Evolutionary conservation across 2,888 invertebrate species (phyloP).

Genomic region (Diaphora mendica): DNA sequence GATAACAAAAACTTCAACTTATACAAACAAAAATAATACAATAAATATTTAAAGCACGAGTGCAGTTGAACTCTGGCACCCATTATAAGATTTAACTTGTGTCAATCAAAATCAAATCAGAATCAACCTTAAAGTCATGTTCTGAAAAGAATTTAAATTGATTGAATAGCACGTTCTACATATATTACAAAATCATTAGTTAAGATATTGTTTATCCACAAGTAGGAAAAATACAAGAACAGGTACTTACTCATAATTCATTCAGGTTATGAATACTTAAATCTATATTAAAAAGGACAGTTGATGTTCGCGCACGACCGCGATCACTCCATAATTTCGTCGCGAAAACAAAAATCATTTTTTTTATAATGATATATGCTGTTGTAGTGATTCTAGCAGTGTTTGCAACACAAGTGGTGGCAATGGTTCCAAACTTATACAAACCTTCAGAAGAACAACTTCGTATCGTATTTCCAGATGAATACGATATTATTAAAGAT

Average conservation of each 20-base stretch:
- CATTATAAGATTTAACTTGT: too few relatives aligned
- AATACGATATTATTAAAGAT: neutral
- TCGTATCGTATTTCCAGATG: constrained; percentile 11
- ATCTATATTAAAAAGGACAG: neutral
- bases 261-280: neutral
- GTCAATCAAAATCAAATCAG: too few relatives aligned
- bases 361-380: neutral
- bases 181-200: neutral
- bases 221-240: neutral
- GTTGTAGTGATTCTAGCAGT: neutral
- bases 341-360: neutral
- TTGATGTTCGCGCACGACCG: neutral
- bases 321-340: neutral
- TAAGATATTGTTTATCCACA: neutral
- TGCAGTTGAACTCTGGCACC: too few relatives aligned
- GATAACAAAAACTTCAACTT: too few relatives aligned
- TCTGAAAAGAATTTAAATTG: neutral
- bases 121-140: too few relatives aligned
- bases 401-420: neutral
- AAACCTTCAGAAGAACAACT: constrained; percentile 12
- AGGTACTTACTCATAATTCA: neutral
- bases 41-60: too few relatives aligned
- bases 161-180: neutral
- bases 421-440: neutral
- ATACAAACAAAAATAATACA: too few relatives aligned